Conservation (phyloP, 1,140 invertebrate genomes). For the Euura lappo region DNA sequence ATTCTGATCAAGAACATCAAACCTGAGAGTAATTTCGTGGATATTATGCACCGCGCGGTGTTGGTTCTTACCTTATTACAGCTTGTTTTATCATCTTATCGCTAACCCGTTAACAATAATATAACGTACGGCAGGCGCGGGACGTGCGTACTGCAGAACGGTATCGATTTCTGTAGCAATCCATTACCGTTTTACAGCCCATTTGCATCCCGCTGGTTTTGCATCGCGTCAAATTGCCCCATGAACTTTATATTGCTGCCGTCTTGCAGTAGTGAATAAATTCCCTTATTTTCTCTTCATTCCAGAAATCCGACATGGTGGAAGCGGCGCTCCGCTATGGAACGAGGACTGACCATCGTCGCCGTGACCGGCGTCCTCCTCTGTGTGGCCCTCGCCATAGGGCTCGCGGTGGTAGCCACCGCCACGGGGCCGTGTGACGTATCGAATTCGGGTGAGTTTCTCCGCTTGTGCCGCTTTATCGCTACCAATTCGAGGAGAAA, state of each 20-base stretch:
- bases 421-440: constrained; percentile 41
- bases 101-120: not conserved
- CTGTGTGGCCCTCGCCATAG: constrained; percentile 70
- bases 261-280: not conserved
- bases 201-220: not conserved
- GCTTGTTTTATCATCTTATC: not conserved
- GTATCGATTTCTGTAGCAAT: not conserved
- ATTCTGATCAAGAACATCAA: no score
- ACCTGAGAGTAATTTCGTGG: no score
- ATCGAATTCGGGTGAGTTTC: constrained; percentile 22
- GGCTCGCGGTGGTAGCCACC: constrained; percentile 64
- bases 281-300: constrained; percentile 37
- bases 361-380: constrained; percentile 68
- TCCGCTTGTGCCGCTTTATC: no score
- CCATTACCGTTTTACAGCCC: not conserved
- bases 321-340: constrained; percentile 79
- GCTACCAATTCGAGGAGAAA: no score
- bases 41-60: not conserved
- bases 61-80: not conserved
- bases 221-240: no score
- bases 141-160: not conserved
- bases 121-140: not conserved
- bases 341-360: constrained; percentile 74
- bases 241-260: no score
- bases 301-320: constrained; percentile 87